Percentiles rank a stretch among this genome's conserved stretches.
These are phyloP conservation scores for Automeris io DNA, from an alignment of 2,888 invertebrate genomes.

Conservation along the genomic window DNA sequence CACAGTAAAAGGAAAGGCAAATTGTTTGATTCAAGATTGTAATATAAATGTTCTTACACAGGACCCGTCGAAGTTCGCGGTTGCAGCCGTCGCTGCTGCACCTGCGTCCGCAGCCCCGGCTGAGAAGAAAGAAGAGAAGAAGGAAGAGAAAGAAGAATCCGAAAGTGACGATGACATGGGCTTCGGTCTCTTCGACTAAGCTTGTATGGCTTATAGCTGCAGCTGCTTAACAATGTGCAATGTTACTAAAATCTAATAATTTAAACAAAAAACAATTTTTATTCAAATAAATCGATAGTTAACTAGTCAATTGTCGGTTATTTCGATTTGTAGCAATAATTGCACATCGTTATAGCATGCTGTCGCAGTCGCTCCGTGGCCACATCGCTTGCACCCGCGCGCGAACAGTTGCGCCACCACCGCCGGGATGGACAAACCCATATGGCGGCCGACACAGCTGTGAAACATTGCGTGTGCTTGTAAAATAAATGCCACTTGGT, in stretches of 20 bases:
- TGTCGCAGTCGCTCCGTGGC: slow-evolving; percentile 16
- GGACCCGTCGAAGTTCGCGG: slow-evolving; percentile 97
- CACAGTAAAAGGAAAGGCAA: too few species aligned
- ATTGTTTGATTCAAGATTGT: not conserved
- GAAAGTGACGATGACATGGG: slow-evolving; percentile 98
- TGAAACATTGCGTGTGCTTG: slow-evolving; percentile 32
- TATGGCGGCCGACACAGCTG: slow-evolving; percentile 52
- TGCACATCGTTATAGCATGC: too few species aligned
- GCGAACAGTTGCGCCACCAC: slow-evolving; percentile 33
- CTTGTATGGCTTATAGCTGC: slow-evolving; percentile 9
- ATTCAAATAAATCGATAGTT: too few species aligned
- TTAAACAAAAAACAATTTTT: too few species aligned
- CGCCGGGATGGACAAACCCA: slow-evolving; percentile 65
- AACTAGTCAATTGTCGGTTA: too few species aligned
- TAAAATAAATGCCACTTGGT: slow-evolving; percentile 49
- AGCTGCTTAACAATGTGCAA: too few species aligned
- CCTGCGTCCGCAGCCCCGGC: slow-evolving; percentile 80
- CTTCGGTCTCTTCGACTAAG: slow-evolving; percentile 94
- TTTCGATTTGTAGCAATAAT: too few species aligned
- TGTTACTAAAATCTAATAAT: too few species aligned
- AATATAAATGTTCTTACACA: slow-evolving; percentile 44
- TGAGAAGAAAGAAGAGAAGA: slow-evolving; percentile 81
- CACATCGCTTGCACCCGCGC: slow-evolving; percentile 26
- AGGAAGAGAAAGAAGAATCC: slow-evolving; percentile 88
- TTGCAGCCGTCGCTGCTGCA: slow-evolving; percentile 79